Conservation (phyloP, 2,888 invertebrate genomes). For the Eumacrocentrus americanus region DNA sequence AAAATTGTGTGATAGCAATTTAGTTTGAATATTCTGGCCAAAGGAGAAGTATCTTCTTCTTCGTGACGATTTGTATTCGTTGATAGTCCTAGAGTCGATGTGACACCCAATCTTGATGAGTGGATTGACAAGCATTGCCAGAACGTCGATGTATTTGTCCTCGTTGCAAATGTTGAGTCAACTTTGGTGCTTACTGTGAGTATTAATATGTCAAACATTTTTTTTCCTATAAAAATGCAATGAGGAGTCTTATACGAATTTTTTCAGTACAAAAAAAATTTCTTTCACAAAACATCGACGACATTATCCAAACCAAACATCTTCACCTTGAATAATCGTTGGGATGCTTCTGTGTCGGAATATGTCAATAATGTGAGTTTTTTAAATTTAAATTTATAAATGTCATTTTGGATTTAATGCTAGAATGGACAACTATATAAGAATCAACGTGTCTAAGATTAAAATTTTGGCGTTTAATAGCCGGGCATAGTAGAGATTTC, state of each 20-base stretch:
- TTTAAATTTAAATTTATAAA: slow-evolving; percentile 30
- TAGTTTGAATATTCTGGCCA: slow-evolving; percentile 95
- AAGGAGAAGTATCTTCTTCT: slow-evolving; percentile 91
- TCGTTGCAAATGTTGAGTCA: slow-evolving; percentile 98
- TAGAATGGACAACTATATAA: too few relatives aligned
- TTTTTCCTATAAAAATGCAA: not conserved
- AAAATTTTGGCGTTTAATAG: slow-evolving; percentile 13
- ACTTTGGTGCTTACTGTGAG: slow-evolving; percentile 96
- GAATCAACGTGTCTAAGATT: not conserved
- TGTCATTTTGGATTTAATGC: not conserved
- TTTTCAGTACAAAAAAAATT: slow-evolving; percentile 88
- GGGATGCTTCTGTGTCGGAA: slow-evolving; percentile 98
- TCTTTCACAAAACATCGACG: slow-evolving; percentile 98
- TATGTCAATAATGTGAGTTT: slow-evolving; percentile 84
- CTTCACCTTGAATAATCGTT: slow-evolving; percentile 97
- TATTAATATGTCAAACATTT: slow-evolving; percentile 38
- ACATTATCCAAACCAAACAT: slow-evolving; percentile 98
- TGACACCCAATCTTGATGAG: slow-evolving; percentile 95
- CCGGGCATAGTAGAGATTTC: slow-evolving; percentile 20
- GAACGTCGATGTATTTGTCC: slow-evolving; percentile 99
- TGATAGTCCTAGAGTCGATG: slow-evolving; percentile 98
- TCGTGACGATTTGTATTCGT: slow-evolving; percentile 96
- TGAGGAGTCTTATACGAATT: not conserved
- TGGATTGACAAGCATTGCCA: slow-evolving; percentile 99
- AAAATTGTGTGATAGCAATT: slow-evolving; percentile 85